Evolutionary conservation across 2,888 invertebrate species (phyloP), one percentile per base, ranked within the genome.

Genomic region (Nomada ruficornis): DNA sequence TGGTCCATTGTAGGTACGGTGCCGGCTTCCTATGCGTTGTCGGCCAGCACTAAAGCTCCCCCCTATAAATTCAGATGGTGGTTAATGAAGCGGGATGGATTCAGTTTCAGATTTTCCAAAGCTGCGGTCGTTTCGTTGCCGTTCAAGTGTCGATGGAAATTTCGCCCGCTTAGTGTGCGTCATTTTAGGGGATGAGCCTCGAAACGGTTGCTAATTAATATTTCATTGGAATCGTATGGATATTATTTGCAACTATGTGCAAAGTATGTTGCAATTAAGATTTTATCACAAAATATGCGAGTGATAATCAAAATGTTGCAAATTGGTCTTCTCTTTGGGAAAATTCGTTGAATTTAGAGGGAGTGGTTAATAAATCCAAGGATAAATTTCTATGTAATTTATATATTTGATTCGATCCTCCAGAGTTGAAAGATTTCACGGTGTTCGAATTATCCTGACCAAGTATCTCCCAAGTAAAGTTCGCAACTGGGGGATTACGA

Each of bases 11-110:
- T 86, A 83, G 76, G 80, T 67, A 74, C 81, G 23, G 60, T 52
- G 63, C 26, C 77, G 73, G 80, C 67, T 80, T 80, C 78, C 83
- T 82, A 64, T 65, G 75, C 73, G 75, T 64, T 59, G 79, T 67
- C 65, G 71, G 60, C 77, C 80, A 77, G 70, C 80, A 73, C 85
- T 69, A 74, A 72, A 65, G 62, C 67, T 75, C 68, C 47, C 70
- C 47, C 47, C 62, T 70, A 75, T 88, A 86, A 82, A 88, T 88
- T 82, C 80, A 70, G 57, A 54, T 29, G 20, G 42, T 74, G 81
- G 55, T 83, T 88, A 83, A 85, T 85, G 81, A 88, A 88, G 76
- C 57, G 18, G 52, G 50, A 20, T 59, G 65, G 50, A 84, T 75
- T 80, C 50, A 71, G 44, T 74, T 65, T 50, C 44, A 63, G 29